Base-by-base conservation (phyloP, 2,888 invertebrate species). In the Cheilosia variabilis region DNA sequence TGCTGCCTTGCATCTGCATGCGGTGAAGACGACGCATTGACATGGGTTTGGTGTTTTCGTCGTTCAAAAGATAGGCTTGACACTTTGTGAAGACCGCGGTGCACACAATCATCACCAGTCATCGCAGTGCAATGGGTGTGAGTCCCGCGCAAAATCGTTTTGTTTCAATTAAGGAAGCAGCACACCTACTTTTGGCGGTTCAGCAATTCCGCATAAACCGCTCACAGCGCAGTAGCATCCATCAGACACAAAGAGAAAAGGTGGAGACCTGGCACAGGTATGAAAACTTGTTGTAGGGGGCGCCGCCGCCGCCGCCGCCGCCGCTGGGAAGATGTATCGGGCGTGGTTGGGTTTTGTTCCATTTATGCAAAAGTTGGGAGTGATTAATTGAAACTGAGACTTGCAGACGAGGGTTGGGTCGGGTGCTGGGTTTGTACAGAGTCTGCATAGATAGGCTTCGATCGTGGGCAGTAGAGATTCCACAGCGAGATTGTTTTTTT, bases 321-420 rank as follows among this genome's bases (percentile, higher is more conserved):
- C 50, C 34, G 37, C 43, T 65, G 78, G 34, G 63, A 73, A 78
- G 83, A 83, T 75, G 65, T 52, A 43, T 73, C 80, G 84, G 84
- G 76, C 81, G 86, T 81, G 81, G 81, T 77, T n/a, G 57, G 37
- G 17, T 43, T 60, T 45, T 34, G 37, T 60, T 31, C 41, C 47
- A 58, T 52, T 31, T 31, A 77, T 55, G 53, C 65, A 65, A 66
- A 78, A 82, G 63, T 60, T 50, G 57, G 34, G 68, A 50, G 66
- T 86, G 86, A 86, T 86, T 86, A 77, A 86, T 86, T 81, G 86
- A 86, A 86, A 86, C 71, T 76, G 86, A 86, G 86, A 77, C 81
- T 72, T 68, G 62, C 66, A 80, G 84, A 66, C 80, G 34, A 75
- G 58, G 81, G 63, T 62, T 79, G 83, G 79, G 76, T 79, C 9